phyloP scores from a whole-genome alignment of 1,140 invertebrate species.

The Meteorus sp. region DNA sequence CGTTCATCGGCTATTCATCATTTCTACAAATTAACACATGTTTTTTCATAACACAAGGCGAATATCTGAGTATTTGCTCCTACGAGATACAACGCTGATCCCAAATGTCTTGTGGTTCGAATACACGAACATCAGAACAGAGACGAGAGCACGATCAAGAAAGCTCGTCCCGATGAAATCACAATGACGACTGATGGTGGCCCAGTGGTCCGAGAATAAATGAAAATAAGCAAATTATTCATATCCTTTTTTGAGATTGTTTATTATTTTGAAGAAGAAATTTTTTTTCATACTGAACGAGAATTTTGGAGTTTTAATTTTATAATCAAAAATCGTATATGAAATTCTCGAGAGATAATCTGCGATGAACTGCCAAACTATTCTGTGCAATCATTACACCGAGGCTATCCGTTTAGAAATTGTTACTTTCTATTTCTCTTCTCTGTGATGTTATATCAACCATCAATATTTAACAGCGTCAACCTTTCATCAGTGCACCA shows the following conservation, averaged over 20 bases:
- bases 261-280: too few species aligned
- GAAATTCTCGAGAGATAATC: too few species aligned
- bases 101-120: constrained; percentile 95
- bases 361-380: too few species aligned
- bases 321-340: too few species aligned
- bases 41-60: constrained; percentile 71
- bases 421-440: too few species aligned
- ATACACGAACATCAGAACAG: constrained; percentile 84
- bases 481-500: too few species aligned
- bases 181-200: constrained; percentile 71
- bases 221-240: constrained; percentile 25
- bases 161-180: constrained; percentile 86
- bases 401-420: too few species aligned
- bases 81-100: constrained; percentile 88
- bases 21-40: constrained; percentile 19
- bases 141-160: constrained; percentile 76
- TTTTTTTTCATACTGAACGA: too few species aligned
- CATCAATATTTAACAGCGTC: too few species aligned
- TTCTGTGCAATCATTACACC: too few species aligned
- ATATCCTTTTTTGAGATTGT: neutral
- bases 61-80: constrained; percentile 82
- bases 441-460: too few species aligned
- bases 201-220: constrained; percentile 42
- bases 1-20: constrained; percentile 6
- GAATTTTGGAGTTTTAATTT: too few species aligned